These are phyloP conservation scores for Pontoporia blainvillei DNA, from an alignment of 2,113 vertebrate genomes.

Conservation along the genomic window DNA sequence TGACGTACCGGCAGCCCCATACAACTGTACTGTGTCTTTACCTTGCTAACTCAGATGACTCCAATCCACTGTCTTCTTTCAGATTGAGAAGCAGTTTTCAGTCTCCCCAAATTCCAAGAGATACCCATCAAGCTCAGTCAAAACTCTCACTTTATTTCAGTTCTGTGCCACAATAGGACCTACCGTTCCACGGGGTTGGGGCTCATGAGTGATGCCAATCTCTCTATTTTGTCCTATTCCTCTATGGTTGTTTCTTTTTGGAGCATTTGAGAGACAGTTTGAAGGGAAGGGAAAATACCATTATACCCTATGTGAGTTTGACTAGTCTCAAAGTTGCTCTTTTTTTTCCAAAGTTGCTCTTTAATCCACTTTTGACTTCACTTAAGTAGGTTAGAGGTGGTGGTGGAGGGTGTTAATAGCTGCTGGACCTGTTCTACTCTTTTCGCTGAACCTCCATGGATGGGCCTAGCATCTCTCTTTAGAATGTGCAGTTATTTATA, in stretches of 20 bases:
- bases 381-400: constrained; percentile 24
- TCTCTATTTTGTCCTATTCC: background rate
- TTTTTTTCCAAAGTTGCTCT: background rate
- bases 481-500: constrained; percentile 58
- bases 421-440: background rate
- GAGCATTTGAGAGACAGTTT: background rate
- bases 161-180: no score
- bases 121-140: background rate
- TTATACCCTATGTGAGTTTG: background rate
- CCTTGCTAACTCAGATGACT: background rate
- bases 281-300: background rate
- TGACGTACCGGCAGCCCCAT: background rate
- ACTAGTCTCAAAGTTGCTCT: background rate
- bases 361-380: constrained; percentile 15
- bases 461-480: background rate
- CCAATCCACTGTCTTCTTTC: background rate
- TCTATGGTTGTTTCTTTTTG: background rate
- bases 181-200: background rate
- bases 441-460: background rate
- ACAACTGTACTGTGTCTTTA: background rate
- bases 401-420: background rate
- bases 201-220: background rate
- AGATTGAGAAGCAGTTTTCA: background rate
- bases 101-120: background rate
- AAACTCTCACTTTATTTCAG: background rate